phyloP scores from a whole-genome alignment of 2,888 invertebrate species.

The Odontothrips loti region DNA sequence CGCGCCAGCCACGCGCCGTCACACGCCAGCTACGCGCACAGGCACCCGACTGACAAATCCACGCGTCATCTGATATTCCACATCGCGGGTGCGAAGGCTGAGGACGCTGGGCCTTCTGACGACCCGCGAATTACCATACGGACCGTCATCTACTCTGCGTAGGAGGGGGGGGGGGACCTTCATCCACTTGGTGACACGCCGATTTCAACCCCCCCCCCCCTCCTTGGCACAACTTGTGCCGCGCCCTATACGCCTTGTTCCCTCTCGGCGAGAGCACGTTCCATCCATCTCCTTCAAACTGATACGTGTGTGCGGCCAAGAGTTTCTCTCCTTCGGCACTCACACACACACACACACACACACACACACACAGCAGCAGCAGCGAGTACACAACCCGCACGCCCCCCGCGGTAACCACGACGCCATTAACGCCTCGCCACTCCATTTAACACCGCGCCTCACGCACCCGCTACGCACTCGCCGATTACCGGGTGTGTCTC shows the following conservation, averaged over 20 bases:
- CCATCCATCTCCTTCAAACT: constrained; percentile 17
- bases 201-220: not conserved
- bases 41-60: not conserved
- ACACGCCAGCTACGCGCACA: too few relatives aligned
- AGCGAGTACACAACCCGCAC: not conserved
- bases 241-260: not conserved
- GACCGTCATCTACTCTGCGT: not conserved
- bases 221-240: not conserved
- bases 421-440: not conserved
- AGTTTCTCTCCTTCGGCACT: not conserved
- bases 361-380: not conserved
- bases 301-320: not conserved
- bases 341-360: not conserved
- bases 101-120: not conserved
- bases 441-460: not conserved
- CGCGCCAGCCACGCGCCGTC: too few relatives aligned
- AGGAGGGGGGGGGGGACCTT: not conserved
- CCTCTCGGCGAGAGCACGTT: not conserved
- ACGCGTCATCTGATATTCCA: not conserved
- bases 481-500: not conserved
- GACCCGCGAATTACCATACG: not conserved
- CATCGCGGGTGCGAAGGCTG: not conserved
- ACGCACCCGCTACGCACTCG: not conserved
- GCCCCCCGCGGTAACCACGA: not conserved
- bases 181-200: not conserved